Evolutionary conservation across 2,113 vertebrate species (phyloP).

Genomic region (Oncorhynchus clarkii): DNA sequence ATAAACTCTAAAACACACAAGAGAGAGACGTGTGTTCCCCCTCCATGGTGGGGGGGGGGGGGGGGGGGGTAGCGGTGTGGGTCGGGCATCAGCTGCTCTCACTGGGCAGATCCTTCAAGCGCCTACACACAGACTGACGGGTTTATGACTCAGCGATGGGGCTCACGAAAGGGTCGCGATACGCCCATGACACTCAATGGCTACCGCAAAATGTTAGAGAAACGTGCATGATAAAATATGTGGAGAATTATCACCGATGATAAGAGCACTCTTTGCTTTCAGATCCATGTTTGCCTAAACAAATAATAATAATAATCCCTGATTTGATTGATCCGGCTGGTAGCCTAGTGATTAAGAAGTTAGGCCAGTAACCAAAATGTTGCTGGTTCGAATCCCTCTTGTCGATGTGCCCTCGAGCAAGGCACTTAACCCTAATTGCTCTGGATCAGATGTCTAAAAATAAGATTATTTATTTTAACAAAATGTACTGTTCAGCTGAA

Average conservation of each 20-base stretch:
- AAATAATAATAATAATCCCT: too few relatives aligned
- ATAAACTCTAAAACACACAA: conserved; percentile 32
- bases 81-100: conserved; percentile 35
- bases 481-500: not conserved
- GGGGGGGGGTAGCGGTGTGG: not conserved
- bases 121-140: not conserved
- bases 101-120: conserved; percentile 18
- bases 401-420: too few relatives aligned
- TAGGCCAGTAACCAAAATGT: too few relatives aligned
- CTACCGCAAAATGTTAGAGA: not conserved
- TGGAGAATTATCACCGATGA: not conserved
- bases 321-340: not conserved
- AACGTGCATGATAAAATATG: too few relatives aligned
- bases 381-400: too few relatives aligned
- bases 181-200: not conserved
- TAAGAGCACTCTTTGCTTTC: too few relatives aligned
- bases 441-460: too few relatives aligned
- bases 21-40: not conserved
- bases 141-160: conserved; percentile 3
- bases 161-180: not conserved
- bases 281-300: too few relatives aligned
- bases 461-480: too few relatives aligned
- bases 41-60: not conserved
- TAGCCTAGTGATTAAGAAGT: too few relatives aligned
- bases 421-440: too few relatives aligned